Percentiles rank a stretch among this genome's conserved stretches.
These are phyloP conservation scores for Drosophila buzzatii DNA, from an alignment of 2,888 invertebrate species.

Conservation along the genomic window DNA sequence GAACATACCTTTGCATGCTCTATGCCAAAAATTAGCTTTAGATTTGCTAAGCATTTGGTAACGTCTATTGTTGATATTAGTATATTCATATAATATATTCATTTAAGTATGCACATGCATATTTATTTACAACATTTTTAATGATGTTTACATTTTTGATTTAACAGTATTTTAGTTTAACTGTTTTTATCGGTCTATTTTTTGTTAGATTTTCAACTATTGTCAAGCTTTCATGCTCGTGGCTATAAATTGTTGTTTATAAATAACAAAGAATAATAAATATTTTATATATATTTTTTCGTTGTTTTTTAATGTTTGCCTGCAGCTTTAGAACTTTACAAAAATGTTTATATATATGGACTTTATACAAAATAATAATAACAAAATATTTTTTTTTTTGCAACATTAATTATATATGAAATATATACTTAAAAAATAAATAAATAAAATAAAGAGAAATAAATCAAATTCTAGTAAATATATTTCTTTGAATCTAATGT, in stretches of 20 bases:
- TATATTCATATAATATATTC: neutral
- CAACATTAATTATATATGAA: no score
- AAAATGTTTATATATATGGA: no score
- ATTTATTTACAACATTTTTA: neutral
- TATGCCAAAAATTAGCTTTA: neutral
- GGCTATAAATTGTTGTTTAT: neutral
- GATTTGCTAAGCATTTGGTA: neutral
- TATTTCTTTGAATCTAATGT: no score
- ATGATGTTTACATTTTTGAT: neutral
- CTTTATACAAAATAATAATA: no score
- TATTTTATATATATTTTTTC: neutral
- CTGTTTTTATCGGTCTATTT: no score
- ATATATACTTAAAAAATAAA: no score
- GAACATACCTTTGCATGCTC: conserved; percentile 43
- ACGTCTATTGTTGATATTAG: neutral
- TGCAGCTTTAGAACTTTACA: no score
- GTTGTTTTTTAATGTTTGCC: neutral
- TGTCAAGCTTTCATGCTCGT: neutral
- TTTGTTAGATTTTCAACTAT: neutral
- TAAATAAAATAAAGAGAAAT: no score
- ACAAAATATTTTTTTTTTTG: no score
- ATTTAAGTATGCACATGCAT: neutral
- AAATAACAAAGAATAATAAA: neutral
- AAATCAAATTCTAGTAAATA: no score
- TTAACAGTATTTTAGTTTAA: neutral